Percentiles rank a stretch among this genome's conserved stretches.
Conservation (phyloP, 2,113 vertebrate genomes). For the Mobula hypostoma region DNA sequence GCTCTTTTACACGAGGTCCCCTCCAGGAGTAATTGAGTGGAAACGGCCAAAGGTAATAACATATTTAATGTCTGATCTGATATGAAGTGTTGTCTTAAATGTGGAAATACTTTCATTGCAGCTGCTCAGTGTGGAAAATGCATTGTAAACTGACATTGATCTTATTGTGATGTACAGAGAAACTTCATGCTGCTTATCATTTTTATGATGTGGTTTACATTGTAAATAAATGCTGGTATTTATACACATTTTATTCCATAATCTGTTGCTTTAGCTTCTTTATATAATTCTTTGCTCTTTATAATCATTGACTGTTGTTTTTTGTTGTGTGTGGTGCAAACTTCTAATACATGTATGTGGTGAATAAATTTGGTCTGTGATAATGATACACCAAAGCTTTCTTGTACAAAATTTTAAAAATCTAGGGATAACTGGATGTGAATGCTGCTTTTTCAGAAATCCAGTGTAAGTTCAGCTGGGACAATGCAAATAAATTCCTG, state of each 20-base stretch:
- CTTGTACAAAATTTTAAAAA: not conserved
- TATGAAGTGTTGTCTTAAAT: not conserved
- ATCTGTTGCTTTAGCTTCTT: too few relatives aligned
- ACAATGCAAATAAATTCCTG: not conserved
- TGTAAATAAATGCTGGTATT: too few relatives aligned
- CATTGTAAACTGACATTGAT: not conserved
- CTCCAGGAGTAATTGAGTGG: constrained; percentile 69
- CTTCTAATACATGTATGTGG: too few relatives aligned
- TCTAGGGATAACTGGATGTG: not conserved
- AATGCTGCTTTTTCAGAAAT: not conserved
- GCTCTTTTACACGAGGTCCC: constrained; percentile 64
- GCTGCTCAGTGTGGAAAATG: not conserved
- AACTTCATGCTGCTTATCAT: not conserved
- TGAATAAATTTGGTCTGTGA: too few relatives aligned
- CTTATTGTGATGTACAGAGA: not conserved
- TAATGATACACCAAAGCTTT: not conserved
- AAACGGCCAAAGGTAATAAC: constrained; percentile 76
- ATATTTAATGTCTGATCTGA: not conserved
- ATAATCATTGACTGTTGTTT: too few relatives aligned
- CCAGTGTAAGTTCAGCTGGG: not conserved
- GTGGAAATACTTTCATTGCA: not conserved
- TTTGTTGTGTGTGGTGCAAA: too few relatives aligned
- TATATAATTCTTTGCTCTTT: too few relatives aligned
- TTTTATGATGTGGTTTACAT: too few relatives aligned
- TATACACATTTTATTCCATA: too few relatives aligned